Base-by-base conservation (phyloP, 2,888 invertebrate species). In the Celastrina argiolus region DNA sequence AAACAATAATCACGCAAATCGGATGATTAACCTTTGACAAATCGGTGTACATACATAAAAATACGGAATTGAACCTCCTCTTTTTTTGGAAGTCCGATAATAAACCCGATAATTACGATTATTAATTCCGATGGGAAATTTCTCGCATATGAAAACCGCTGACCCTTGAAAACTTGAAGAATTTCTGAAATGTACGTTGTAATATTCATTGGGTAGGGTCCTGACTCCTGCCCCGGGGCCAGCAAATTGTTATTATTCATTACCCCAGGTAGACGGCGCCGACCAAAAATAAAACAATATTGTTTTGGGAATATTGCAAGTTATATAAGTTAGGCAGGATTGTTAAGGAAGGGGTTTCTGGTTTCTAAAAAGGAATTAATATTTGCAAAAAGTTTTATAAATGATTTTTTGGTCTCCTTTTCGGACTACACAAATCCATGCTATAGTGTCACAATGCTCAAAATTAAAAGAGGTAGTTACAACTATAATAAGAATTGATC, bases 191-290 rank as follows among this genome's bases (percentile, higher is more conserved):
- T 58, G 14, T 28, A 28, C 31, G 14, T 58, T 58, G 58, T 58
- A 58, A 58, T 58, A 58, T 58, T 58, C 58, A 58, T 58, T 31
- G 31, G 58, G 58, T 58, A 5, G 7, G n/a, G 16, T 10, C 51
- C 14, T 12, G 31, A 7, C 31, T 10, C 51, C 14, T 12, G 31
- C n/a, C 31, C 58, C 16, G n/a, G 2, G 31, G 31, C 6, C 16
- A 7, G 28, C 8, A 58, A n/a, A 58, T 58, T 58, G 31, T 58
- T 58, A 58, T 58, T 58, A 58, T 58, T 58, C 58, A 58, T 58
- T 58, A 58, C 31, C 58, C 31, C 58, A 31, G 58, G 31, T 58
- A 31, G 31, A n/a, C 28, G 12, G 4, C n/a, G 31, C 28, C 28
- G 58, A 58, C 31, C 31, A 31, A 58, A 31, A 58, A 58, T 58